Evolutionary conservation across 2,113 vertebrate genomes (phyloP).

Genomic region (Tetrax tetrax): DNA sequence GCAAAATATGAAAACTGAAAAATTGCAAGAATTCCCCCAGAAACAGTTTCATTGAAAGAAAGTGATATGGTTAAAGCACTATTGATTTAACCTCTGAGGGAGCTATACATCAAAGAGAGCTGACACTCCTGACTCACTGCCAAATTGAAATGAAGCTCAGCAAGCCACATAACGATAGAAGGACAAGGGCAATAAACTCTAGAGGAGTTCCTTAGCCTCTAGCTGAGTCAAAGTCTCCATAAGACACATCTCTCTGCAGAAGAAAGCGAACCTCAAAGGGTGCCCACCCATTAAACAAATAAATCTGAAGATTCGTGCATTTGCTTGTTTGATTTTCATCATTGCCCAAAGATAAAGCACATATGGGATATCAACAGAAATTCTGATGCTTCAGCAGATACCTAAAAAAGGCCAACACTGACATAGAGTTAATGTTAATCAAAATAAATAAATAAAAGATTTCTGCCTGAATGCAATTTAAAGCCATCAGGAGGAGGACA

Average conservation of each 20-base stretch:
- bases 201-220: not conserved
- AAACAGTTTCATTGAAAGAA: not conserved
- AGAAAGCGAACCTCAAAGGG: not conserved
- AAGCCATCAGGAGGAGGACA: not conserved
- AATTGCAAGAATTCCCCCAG: not conserved
- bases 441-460: not conserved
- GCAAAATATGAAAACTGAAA: not conserved
- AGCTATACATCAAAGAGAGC: not conserved
- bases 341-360: not conserved
- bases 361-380: not conserved
- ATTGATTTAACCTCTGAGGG: slow-evolving; percentile 38
- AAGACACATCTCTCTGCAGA: not conserved
- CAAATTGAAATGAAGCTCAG: slow-evolving; percentile 49
- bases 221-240: not conserved
- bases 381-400: not conserved
- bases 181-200: slow-evolving; percentile 6
- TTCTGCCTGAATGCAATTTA: not conserved
- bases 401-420: not conserved
- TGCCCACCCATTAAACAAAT: not conserved
- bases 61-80: not conserved
- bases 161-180: slow-evolving; percentile 12
- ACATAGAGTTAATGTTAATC: not conserved
- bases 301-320: not conserved
- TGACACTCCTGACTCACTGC: not conserved
- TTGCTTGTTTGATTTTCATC: not conserved